Percentiles rank a stretch among this genome's conserved stretches.
Evolutionary conservation across 2,113 vertebrate genomes (phyloP).

Genomic region (Cardinalis cardinalis): DNA sequence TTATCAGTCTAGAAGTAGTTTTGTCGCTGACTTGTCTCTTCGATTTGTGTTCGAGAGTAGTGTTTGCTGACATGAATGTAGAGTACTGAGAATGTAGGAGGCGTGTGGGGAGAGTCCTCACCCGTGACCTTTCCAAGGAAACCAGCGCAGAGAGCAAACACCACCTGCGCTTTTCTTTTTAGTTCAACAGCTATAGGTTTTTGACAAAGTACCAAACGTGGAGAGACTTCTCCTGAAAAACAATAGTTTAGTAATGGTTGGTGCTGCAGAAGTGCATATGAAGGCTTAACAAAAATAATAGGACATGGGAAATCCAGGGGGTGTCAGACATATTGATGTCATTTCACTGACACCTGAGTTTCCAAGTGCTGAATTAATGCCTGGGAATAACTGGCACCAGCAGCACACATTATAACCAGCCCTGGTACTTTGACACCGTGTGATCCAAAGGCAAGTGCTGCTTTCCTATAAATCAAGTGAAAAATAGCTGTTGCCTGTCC

Average conservation of each 20-base stretch:
- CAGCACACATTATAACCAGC: neutral
- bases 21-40: slow-evolving; percentile 63
- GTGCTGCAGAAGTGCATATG: neutral
- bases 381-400: neutral
- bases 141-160: slow-evolving; percentile 42
- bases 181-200: neutral
- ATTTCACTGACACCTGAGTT: neutral
- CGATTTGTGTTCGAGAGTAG: slow-evolving; percentile 47
- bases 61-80: slow-evolving; percentile 49
- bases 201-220: neutral
- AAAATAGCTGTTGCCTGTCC: neutral
- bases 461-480: neutral
- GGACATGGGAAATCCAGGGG: neutral
- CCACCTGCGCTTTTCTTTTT: slow-evolving; percentile 33
- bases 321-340: neutral
- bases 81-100: slow-evolving; percentile 60
- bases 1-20: slow-evolving; percentile 70
- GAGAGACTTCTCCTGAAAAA: slow-evolving; percentile 41
- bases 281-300: neutral
- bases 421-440: neutral
- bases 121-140: slow-evolving; percentile 32
- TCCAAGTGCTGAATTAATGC: neutral
- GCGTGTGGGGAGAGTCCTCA: slow-evolving; percentile 42
- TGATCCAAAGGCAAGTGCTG: slow-evolving; percentile 44
- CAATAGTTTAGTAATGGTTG: slow-evolving; percentile 29